A percentile compares a stretch with the other conserved stretches of the same genome.
phyloP scores from a whole-genome alignment of 2,113 vertebrate genomes.

The Chamaetylas fuelleborni region DNA sequence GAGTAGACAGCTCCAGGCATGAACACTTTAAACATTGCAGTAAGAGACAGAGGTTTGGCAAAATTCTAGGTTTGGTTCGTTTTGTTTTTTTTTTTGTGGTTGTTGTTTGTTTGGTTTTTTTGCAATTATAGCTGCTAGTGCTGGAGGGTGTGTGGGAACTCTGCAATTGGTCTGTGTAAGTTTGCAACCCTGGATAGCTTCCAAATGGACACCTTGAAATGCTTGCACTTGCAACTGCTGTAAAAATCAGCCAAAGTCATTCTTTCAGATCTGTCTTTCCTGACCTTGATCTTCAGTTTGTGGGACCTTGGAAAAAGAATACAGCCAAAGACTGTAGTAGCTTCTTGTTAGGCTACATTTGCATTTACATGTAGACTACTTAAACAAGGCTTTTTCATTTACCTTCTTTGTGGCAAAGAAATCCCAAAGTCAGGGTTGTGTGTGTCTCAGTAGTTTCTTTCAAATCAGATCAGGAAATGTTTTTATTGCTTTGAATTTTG shows the following conservation, averaged over 20 bases:
- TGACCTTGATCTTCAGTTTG: neutral
- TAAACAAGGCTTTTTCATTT: neutral
- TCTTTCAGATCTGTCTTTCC: neutral
- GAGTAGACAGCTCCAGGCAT: neutral
- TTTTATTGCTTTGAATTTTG: neutral
- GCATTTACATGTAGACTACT: neutral
- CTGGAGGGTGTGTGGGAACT: neutral
- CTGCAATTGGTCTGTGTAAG: neutral
- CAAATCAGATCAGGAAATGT: neutral
- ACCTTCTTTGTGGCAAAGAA: neutral
- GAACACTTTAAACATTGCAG: accelerated
- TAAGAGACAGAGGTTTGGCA: neutral
- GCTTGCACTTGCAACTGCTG: neutral
- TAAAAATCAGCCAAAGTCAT: neutral
- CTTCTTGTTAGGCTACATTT: neutral
- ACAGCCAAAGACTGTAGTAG: neutral
- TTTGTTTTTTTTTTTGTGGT: too few species aligned
- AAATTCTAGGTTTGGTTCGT: neutral
- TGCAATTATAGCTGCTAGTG: neutral
- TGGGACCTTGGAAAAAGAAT: neutral
- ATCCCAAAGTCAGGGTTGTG: neutral
- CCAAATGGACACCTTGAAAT: neutral
- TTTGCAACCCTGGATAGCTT: neutral
- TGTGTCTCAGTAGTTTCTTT: neutral
- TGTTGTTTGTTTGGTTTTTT: neutral